Evolutionary conservation across 1,140 invertebrate genomes (phyloP), one percentile per base, ranked within the genome.

Genomic region (Drosophila nigromelanica): DNA sequence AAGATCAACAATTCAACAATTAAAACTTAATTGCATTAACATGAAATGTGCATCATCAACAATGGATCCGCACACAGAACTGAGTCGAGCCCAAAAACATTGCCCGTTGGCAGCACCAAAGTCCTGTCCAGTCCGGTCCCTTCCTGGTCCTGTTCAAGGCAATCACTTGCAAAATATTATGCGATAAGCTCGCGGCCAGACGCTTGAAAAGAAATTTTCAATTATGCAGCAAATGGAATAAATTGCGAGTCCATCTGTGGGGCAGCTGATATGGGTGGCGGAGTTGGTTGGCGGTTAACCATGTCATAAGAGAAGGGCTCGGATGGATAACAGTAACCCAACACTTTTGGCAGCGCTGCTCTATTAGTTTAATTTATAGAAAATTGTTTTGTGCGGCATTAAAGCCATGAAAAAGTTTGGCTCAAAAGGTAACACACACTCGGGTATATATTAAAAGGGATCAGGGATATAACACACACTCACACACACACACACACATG

Each of bases 1-100:
- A 89, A 89, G 85, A 89, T 89, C 83, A 89, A 89, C 83, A 89
- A 89, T 89, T 89, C 85, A 89, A 89, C 83, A 89, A 89, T 89
- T 89, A 89, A 89, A 89, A 89, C 83, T 83, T 89, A 89, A 89
- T 89, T 89, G 83, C 83, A 89, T 89, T 89, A 89, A 89, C 83
- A 89, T 89, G 83, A 89, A 86, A 86, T 86, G 82, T 86, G 82
- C 82, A 86, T 87, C 82, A 89, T 82, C 82, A 89, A 86, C 83
- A 86, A 76, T 73, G 79, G 27, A 48, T 14, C 15, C 43, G 27
- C 27, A 27, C 56, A 27, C n/a, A n/a, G 40, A 24, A 15, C 30
- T 27, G 24, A 27, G 3, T 4, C 24, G 58, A 3, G 37, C 39
- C 47, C 47, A 60, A 39, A 59, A 59, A 47, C 27, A 14, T 54